Conservation (phyloP, 30 jellyfish, hydroid and myxozoan species). For the Aurelia sp. region DNA sequence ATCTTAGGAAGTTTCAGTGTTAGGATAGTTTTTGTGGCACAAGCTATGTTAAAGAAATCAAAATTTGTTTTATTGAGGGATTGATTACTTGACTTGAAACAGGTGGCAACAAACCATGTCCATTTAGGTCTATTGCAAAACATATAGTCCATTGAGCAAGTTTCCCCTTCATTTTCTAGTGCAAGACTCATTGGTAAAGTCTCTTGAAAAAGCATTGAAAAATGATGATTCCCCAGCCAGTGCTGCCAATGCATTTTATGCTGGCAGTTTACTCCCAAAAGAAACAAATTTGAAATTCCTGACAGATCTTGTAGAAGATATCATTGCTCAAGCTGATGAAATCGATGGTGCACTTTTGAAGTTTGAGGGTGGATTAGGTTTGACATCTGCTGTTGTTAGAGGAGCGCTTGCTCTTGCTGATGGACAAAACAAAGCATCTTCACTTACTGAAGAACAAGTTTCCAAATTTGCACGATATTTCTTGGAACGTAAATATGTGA, state of each 20-base stretch:
- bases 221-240: conserved; percentile 94
- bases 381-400: conserved; percentile 76
- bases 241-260: conserved; percentile 83
- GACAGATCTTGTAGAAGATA: conserved; percentile 90
- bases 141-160: too few relatives aligned
- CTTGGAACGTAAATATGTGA: conserved; percentile 86
- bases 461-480: conserved; percentile 88
- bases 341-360: conserved; percentile 76
- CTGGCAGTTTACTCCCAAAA: conserved; percentile 92
- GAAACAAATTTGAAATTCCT: conserved; percentile 61
- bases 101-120: too few relatives aligned
- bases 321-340: conserved; percentile 98
- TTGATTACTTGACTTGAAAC: too few relatives aligned
- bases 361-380: conserved; percentile 93
- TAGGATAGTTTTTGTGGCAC: too few relatives aligned
- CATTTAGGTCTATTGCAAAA: too few relatives aligned
- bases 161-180: too few relatives aligned
- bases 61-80: too few relatives aligned
- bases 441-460: conserved; percentile 76
- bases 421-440: conserved; percentile 72
- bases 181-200: conserved; percentile 21
- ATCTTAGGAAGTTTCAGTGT: too few relatives aligned
- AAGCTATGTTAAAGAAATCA: too few relatives aligned
- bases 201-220: conserved; percentile 67
- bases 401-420: conserved; percentile 80